Base-by-base conservation (phyloP, 2,113 vertebrate species). In the Speoplatyrhinus poulsoni region DNA sequence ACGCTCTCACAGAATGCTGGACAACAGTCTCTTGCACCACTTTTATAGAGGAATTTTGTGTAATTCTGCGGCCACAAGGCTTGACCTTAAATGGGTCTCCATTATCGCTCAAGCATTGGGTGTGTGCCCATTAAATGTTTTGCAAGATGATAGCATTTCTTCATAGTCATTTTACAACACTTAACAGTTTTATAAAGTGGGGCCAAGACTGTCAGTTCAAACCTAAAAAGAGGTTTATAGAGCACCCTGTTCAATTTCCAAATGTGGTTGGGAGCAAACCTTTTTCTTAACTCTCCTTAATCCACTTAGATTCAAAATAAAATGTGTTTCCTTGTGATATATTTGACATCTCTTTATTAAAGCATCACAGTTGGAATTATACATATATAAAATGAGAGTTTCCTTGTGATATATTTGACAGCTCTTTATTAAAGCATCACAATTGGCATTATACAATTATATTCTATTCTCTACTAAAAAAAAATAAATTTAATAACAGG, bases 381-480 rank as follows among this genome's bases (percentile, higher is more conserved):
- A 80, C 60, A 84, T 78, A 64, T 12, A 59, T 26, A 70, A 26
- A 26, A 26, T 26, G 2, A 33, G 64, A 75, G 69, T 74, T 77
- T 80, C 80, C 69, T 55, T 60, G 32, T 13, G 41, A 57, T 63
- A 16, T 36, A 65, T 36, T 63, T 65, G 57, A 69, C 8, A 33
- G 72, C 1, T n/a, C 49, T 47, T 19, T 67, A 69, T 19, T 67
- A 69, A 65, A 60, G 48, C 36, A 19, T 32, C 67, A 62, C 55
- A 12, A 46, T 63, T 62, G 59, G 72, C 68, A 75, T 60, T 76
- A 47, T 50, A 80, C 60, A 84, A 80, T 64, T 12, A 59, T 26
- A 70, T 82, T 72, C 33, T 26, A 26, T 26, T 83, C 36, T 33
- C 36, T 13, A 41, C 36, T 67, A 36, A 76, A 63, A 55, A 75